phyloP scores from a whole-genome alignment of 2,888 invertebrate species.

The Campopleginae sp. region DNA sequence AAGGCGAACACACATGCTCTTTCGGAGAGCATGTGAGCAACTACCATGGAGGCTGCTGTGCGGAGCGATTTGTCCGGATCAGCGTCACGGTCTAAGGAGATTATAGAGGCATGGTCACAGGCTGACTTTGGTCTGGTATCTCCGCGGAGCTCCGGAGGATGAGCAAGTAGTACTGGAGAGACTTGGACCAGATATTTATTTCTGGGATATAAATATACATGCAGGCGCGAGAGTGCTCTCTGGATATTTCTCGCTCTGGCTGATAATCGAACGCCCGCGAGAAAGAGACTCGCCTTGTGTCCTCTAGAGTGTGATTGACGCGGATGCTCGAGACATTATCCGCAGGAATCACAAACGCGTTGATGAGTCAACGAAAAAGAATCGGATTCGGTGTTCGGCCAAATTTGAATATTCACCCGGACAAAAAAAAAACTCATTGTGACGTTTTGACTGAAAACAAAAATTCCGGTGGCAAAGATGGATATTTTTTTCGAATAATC shows the following conservation, averaged over 20 bases:
- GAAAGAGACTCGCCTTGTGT: constrained; percentile 7
- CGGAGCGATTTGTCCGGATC: constrained; percentile 86
- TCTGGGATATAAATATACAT: constrained; percentile 37
- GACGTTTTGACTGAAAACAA: too few species aligned
- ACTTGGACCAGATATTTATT: constrained; percentile 40
- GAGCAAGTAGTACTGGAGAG: constrained; percentile 74
- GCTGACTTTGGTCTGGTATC: constrained; percentile 38
- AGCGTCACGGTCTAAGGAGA: constrained; percentile 87
- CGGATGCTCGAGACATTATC: background rate
- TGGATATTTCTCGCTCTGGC: background rate
- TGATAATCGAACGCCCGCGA: background rate
- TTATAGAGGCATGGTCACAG: constrained; percentile 80
- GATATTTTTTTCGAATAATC: too few species aligned
- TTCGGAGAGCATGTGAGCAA: constrained; percentile 33
- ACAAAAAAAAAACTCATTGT: too few species aligned
- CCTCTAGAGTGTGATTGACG: constrained; percentile 28
- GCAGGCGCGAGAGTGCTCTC: constrained; percentile 16
- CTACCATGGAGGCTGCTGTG: constrained; percentile 43
- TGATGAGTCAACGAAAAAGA: background rate
- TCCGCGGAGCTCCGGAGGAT: constrained; percentile 63
- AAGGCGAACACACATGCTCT: constrained; percentile 26
- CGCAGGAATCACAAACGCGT: background rate
- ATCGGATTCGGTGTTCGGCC: background rate
- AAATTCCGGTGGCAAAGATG: too few species aligned
- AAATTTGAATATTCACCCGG: background rate